Evolutionary conservation across 2,888 invertebrate species (phyloP).

Genomic region (Troides helena): DNA sequence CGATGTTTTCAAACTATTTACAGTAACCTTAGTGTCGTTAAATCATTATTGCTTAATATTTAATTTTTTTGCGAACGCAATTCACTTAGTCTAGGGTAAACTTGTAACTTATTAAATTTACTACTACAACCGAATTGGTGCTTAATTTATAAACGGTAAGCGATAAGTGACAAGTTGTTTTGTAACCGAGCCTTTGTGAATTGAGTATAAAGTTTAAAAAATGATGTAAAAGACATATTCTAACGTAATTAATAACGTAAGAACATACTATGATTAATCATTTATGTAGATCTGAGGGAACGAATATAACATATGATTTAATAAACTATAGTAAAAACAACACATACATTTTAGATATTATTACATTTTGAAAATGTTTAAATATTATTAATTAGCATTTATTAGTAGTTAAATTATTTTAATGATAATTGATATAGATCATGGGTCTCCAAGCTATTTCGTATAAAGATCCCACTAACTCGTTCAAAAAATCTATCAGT

Average conservation of each 20-base stretch:
- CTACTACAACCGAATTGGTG: background rate
- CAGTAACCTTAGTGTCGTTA: constrained; percentile 24
- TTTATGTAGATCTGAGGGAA: background rate
- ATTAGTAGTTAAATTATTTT: constrained; percentile 1
- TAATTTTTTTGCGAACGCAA: constrained; percentile 21
- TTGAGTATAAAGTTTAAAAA: constrained; percentile 5
- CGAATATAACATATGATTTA: background rate
- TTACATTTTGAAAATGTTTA: background rate
- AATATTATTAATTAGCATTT: background rate
- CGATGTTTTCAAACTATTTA: constrained; percentile 21
- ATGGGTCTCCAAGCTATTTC: too few relatives aligned
- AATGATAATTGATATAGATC: background rate
- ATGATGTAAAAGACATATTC: background rate
- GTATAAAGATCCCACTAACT: too few relatives aligned
- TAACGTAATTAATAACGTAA: background rate
- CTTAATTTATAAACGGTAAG: background rate
- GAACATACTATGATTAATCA: background rate
- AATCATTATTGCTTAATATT: constrained; percentile 23
- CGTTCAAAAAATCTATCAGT: too few relatives aligned
- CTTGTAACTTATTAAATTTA: background rate
- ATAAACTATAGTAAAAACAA: background rate
- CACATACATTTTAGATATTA: background rate
- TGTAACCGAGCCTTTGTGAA: constrained; percentile 20
- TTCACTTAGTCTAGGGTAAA: constrained; percentile 20
- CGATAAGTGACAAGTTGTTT: background rate